Conservation (phyloP, 2,888 invertebrate species). For the Sinodicranocentrus sp. region DNA sequence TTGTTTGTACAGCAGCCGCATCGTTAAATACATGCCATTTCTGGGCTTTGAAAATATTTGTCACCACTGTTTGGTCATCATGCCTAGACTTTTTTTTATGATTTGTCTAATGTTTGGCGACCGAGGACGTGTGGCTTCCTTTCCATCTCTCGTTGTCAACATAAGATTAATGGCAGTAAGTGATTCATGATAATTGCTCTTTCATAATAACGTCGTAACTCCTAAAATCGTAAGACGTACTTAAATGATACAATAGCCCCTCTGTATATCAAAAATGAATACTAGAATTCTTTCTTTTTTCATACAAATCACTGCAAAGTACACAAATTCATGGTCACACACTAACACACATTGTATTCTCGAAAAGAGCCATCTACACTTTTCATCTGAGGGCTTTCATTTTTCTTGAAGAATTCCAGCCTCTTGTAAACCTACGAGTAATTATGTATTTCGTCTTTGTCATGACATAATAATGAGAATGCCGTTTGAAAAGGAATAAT, state of each 20-base stretch:
- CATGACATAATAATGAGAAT: slow-evolving; percentile 56
- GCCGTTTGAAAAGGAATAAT: slow-evolving; percentile 33
- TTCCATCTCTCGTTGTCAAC: slow-evolving; percentile 28
- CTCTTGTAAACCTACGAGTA: slow-evolving; percentile 34
- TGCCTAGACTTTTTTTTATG: too few relatives aligned
- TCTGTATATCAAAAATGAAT: neutral
- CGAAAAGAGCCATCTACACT: slow-evolving; percentile 23
- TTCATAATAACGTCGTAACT: slow-evolving; percentile 8
- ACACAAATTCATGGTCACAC: slow-evolving; percentile 31
- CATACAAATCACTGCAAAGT: neutral
- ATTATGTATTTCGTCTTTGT: slow-evolving; percentile 52
- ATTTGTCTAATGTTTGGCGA: neutral
- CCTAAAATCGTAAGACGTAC: neutral
- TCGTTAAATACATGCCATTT: too few relatives aligned
- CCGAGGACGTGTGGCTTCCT: slow-evolving; percentile 25
- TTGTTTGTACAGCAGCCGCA: too few relatives aligned
- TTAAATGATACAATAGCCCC: neutral
- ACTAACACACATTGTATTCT: neutral
- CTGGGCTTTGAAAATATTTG: too few relatives aligned
- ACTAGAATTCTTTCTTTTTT: neutral
- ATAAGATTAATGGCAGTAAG: slow-evolving; percentile 17
- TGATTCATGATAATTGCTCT: slow-evolving; percentile 16
- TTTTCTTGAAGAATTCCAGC: slow-evolving; percentile 43
- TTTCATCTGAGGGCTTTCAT: slow-evolving; percentile 11
- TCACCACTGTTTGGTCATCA: too few relatives aligned